Evolutionary conservation across 1,140 invertebrate species (phyloP), one percentile per base, ranked within the genome.

Genomic region (Drosophila pachea): DNA sequence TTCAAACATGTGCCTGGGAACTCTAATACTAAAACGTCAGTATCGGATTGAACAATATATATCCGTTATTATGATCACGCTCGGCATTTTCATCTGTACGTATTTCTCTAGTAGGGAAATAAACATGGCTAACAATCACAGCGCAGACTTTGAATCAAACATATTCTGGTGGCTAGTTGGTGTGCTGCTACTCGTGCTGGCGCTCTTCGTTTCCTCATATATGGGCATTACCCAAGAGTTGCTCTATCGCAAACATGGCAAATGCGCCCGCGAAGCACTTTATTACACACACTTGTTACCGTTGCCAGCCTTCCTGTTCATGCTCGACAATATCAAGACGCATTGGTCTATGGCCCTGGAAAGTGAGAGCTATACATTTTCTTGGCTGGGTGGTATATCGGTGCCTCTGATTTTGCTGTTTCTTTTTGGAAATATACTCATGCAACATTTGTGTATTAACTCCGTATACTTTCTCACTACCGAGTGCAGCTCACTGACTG

Each of bases 151-250:
- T 9, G 6, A 61, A 61, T 9, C 16, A 9, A 52, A 73, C n/a
- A 36, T 71, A 22, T 96, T 68, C 95, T 95, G 95, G 69, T 96
- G 95, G 95, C 89, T 91, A 53, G 79, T 95, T 33, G 95, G 98
- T 1, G 97, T 99, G 56, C 81, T 90, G 0, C 92, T 99, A 62
- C 90, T 99, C 4, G 96, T 96, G 0, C 91, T 95, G 68, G 97
- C 97, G 0, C 90, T 99, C n/a, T 95, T 99, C 72, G 91, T 98
- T 63, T 99, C 98, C 7, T 97, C 98, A 2, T 91, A 95, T 69
- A 97, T 99, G 95, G 98, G 98, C 4, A 96, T 99, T 61, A 98
- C 95, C 88, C 98, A 99, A 91, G 98, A 99, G 91, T 92, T 93
- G 8, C 89, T 99, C 3, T 97, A 97, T 84, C 90, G 91, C 48